Evolutionary conservation across 2,888 invertebrate species (phyloP), one percentile per base, ranked within the genome.

Genomic region (Autographa pulchrina): DNA sequence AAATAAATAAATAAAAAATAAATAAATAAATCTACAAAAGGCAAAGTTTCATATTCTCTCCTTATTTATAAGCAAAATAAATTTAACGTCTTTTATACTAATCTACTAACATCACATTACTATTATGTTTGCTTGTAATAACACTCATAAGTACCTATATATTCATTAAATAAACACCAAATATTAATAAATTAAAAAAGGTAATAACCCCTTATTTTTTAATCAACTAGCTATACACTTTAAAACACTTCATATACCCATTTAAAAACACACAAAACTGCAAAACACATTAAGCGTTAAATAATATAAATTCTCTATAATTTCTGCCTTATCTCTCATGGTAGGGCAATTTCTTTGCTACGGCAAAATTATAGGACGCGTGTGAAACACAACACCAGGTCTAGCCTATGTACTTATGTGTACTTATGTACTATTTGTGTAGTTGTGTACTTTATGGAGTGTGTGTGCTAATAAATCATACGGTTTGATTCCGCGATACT

Each of bases 341-440:
- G 68, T 70, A 87, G n/a, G 77, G 91, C 86, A 89, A 91, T 91
- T 92, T 91, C 91, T 92, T 91, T 90, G 83, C 87, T 78, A 76
- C 81, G 76, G 88, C 85, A 80, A 89, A 92, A 90, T 91, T 92
- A 91, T 88, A 88, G 87, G 84, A 88, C 80, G 81, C 70, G 85
- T 80, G 87, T 80, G 89, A 86, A 90, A 91, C 89, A 74, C 85
- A 85, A 91, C 88, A 88, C 89, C 84, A 65, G 20, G 35, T 61
- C 62, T 72, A 72, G 58, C 66, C 61, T 54, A 54, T 60, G 60
- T 75, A 67, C 68, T 41, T 68, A 68, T 75, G 9, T 41, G 11
- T 43, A 16, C 16, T 11, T 11, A 38, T 38, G 11, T 67, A 20
- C 66, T 79, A 71, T 75, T 78, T 67, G 48, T 48, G 48, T 48